Evolutionary conservation across 2,797 vertebrate genomes (phyloP).

Genomic region (Pseudochaenichthys georgianus): DNA sequence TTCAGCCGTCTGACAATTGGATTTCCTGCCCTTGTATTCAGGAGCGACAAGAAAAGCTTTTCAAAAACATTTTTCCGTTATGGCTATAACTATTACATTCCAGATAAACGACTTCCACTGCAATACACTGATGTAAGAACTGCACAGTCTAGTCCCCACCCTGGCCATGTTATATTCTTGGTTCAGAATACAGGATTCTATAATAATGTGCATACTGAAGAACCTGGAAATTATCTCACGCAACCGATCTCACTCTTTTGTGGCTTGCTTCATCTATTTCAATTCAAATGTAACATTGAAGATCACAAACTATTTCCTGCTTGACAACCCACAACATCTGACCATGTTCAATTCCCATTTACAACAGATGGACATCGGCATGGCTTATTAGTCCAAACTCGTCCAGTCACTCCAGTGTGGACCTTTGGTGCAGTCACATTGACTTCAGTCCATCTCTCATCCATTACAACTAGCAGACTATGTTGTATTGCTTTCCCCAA

Average conservation of each 20-base stretch:
- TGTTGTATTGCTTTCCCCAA: no score
- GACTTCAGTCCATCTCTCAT: no score
- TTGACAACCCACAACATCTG: background rate
- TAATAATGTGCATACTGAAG: background rate
- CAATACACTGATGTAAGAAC: background rate
- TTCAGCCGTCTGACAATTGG: conserved; percentile 25
- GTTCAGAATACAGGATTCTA: background rate
- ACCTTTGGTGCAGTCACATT: no score
- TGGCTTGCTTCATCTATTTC: background rate
- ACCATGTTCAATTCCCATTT: background rate
- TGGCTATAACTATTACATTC: background rate
- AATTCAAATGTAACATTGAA: background rate
- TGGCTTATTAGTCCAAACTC: no score
- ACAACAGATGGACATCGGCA: background rate
- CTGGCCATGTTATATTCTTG: background rate
- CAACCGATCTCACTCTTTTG: background rate
- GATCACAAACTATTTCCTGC: conserved; percentile 1
- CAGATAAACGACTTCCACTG: background rate
- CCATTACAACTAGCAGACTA: no score
- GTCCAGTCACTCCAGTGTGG: no score
- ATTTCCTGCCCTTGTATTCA: conserved; percentile 18
- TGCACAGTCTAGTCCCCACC: background rate
- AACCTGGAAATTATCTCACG: background rate
- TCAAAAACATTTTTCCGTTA: conserved; percentile 10
- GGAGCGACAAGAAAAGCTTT: conserved; percentile 20